Conservation (phyloP, 2,797 vertebrate genomes). For the Micropoecilia bifurca region DNA sequence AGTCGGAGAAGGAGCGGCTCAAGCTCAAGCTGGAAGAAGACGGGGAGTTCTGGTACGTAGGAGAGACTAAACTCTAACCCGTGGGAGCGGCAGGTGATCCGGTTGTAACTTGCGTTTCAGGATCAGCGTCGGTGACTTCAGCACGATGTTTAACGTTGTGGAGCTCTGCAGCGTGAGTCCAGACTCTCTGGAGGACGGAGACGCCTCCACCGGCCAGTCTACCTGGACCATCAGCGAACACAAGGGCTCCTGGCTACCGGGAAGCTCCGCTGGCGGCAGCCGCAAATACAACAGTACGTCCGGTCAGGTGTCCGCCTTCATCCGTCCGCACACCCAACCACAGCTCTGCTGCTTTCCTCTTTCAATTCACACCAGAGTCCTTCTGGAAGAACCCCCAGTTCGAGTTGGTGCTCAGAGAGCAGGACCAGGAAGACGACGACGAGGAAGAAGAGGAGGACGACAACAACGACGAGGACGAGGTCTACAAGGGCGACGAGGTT, state of each 20-base stretch:
- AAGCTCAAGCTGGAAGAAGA: constrained; percentile 78
- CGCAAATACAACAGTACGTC: constrained; percentile 70
- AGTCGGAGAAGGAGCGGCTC: constrained; percentile 72
- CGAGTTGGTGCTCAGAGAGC: constrained; percentile 74
- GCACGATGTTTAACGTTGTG: constrained; percentile 73
- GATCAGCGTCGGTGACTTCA: constrained; percentile 82
- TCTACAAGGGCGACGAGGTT: constrained; percentile 45
- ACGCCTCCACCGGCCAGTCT: neutral
- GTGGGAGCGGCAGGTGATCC: neutral
- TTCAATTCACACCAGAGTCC: constrained; percentile 58
- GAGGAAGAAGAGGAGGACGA: constrained; percentile 45
- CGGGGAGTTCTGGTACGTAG: constrained; percentile 84
- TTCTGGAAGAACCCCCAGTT: constrained; percentile 87
- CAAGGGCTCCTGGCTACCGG: constrained; percentile 77
- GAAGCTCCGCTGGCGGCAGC: constrained; percentile 83
- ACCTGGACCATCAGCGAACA: constrained; percentile 79
- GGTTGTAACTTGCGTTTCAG: constrained; percentile 48
- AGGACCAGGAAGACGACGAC: constrained; percentile 65
- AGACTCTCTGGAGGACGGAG: constrained; percentile 64
- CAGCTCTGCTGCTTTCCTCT: neutral
- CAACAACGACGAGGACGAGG: constrained; percentile 44
- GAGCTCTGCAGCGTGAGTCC: constrained; percentile 83
- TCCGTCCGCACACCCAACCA: neutral
- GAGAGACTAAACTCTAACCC: neutral
- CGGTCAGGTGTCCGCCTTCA: neutral